These are phyloP conservation scores for Romanogobio albipinnatus DNA, from an alignment of 2,113 vertebrate genomes.

Conservation along the genomic window DNA sequence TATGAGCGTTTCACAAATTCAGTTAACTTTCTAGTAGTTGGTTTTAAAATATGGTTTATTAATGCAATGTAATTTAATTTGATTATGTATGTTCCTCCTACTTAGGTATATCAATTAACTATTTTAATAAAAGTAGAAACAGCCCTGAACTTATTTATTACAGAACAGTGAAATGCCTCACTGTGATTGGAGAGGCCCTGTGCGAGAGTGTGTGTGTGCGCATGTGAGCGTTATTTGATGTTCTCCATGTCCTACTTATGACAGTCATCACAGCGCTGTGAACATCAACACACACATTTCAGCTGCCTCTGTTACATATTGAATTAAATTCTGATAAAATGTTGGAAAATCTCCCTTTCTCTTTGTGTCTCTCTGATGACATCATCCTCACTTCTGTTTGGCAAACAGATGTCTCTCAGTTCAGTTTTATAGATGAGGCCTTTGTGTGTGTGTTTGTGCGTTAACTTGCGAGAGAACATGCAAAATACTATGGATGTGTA, in stretches of 20 bases:
- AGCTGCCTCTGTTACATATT: slow-evolving; percentile 4
- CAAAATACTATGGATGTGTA: not conserved
- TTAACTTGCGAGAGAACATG: slow-evolving; percentile 5
- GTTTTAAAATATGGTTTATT: not conserved
- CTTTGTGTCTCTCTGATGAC: slow-evolving; percentile 42
- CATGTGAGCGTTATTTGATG: slow-evolving; percentile 19
- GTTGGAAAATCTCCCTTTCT: slow-evolving; percentile 12
- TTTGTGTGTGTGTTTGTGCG: slow-evolving; percentile 45
- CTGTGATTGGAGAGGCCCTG: slow-evolving; percentile 18
- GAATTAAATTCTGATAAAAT: slow-evolving; percentile 10
- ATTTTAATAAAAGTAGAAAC: not conserved
- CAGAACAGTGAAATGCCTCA: slow-evolving; percentile 36
- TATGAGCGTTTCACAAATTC: not conserved
- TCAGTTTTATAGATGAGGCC: slow-evolving; percentile 33
- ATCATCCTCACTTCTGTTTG: slow-evolving; percentile 51
- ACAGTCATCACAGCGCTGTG: not conserved
- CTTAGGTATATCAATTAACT: not conserved
- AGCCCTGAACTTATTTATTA: not conserved
- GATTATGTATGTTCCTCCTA: not conserved
- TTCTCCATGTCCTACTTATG: slow-evolving; percentile 29
- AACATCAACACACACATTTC: not conserved
- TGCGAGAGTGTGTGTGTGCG: not conserved
- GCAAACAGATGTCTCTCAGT: slow-evolving; percentile 52
- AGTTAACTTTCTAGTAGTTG: not conserved
- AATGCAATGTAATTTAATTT: not conserved